These are phyloP conservation scores for Platycercus adscitus DNA, from an alignment of 2,113 vertebrate genomes.

Conservation along the genomic window DNA sequence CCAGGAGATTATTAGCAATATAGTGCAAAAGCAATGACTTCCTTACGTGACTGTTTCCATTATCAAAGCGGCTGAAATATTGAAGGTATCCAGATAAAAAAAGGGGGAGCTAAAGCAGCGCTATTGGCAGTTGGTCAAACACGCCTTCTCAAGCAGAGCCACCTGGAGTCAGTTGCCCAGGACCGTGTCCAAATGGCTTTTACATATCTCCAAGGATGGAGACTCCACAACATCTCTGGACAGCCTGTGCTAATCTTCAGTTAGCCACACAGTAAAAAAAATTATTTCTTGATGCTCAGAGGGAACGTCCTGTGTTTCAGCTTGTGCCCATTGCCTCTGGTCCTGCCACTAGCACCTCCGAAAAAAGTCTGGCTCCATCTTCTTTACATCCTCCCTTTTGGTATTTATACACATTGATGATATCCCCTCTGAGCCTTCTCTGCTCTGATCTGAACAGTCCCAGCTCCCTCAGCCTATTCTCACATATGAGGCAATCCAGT, in stretches of 20 bases:
- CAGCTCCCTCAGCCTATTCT: background rate
- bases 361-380: background rate
- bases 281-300: background rate
- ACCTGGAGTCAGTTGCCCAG: background rate
- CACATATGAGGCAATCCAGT: background rate
- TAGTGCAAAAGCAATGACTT: background rate
- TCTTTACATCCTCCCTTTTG: background rate
- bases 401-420: background rate
- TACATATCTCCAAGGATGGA: background rate
- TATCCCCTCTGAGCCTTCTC: background rate
- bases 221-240: background rate
- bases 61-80: accelerated
- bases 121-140: background rate
- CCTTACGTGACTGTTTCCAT: background rate
- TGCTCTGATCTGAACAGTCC: background rate
- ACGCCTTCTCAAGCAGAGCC: background rate
- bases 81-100: background rate
- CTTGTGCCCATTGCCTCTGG: background rate
- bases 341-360: background rate
- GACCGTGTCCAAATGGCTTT: background rate
- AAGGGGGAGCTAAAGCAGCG: background rate
- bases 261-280: background rate
- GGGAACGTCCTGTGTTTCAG: background rate
- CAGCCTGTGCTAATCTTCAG: background rate
- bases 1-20: background rate